These are phyloP conservation scores for Sorex maritimensis DNA, from an alignment of 2,797 vertebrate species.

Conservation along the genomic window DNA sequence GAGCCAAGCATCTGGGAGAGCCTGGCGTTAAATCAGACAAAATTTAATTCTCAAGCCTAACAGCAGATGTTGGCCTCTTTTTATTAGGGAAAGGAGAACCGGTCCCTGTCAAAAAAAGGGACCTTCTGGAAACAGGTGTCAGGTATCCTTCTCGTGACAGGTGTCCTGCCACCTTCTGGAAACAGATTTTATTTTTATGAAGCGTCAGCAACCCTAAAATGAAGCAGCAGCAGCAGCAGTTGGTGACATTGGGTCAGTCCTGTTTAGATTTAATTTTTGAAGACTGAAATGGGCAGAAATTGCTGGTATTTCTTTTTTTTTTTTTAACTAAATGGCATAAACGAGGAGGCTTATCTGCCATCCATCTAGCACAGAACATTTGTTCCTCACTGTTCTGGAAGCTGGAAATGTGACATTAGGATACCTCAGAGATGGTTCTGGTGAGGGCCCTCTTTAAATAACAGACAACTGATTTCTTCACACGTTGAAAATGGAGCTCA, in stretches of 20 bases:
- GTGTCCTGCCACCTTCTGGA: neutral
- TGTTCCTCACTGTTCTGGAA: neutral
- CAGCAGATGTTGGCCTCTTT: neutral
- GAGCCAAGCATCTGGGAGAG: neutral
- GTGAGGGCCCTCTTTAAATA: neutral
- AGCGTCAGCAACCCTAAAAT: neutral
- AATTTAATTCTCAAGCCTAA: neutral
- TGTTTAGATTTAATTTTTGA: neutral
- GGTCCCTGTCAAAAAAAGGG: neutral
- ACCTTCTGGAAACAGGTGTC: too few relatives aligned
- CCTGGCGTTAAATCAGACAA: neutral
- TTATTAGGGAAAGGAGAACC: neutral
- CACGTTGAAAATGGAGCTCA: neutral
- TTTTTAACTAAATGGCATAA: neutral
- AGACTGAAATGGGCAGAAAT: neutral
- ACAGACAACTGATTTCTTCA: neutral
- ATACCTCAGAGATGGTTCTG: neutral
- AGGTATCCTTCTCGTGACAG: too few relatives aligned
- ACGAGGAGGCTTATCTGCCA: too few relatives aligned
- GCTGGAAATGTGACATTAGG: neutral
- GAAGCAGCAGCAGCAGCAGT: neutral
- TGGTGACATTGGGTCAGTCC: accelerated
- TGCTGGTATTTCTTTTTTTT: neutral
- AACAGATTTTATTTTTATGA: neutral
- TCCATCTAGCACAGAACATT: neutral